Conservation (phyloP, 2,797 vertebrate genomes). For the Pampus argenteus region DNA sequence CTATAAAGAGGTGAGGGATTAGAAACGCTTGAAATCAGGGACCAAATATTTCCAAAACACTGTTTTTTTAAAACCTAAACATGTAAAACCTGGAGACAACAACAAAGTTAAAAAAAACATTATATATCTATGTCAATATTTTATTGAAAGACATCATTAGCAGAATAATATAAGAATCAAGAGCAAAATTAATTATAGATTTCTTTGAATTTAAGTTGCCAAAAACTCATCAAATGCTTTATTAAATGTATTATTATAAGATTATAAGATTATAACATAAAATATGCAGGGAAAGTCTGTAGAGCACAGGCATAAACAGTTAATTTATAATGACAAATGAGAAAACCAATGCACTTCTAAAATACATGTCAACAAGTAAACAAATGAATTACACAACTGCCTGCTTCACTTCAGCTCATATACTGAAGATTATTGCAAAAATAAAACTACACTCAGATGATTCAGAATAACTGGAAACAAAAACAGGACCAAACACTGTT, state of each 20-base stretch:
- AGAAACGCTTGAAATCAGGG: background rate
- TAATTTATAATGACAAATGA: background rate
- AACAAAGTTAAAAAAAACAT: background rate
- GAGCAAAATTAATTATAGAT: no score
- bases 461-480: background rate
- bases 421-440: background rate
- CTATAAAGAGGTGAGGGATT: background rate
- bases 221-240: background rate
- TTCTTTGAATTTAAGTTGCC: background rate
- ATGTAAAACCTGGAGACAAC: background rate
- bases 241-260: slow-evolving; percentile 4
- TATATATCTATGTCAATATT: no score
- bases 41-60: background rate
- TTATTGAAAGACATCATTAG: background rate
- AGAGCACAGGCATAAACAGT: background rate
- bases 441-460: background rate
- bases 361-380: slow-evolving; percentile 6
- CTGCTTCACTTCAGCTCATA: background rate
- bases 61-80: background rate
- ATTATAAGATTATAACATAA: no score
- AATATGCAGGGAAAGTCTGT: no score
- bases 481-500: no score
- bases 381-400: slow-evolving; percentile 8
- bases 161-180: background rate
- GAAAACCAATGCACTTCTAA: no score